Conservation (phyloP, 2,797 vertebrate genomes). For the Gymnothorax javanicus region DNA sequence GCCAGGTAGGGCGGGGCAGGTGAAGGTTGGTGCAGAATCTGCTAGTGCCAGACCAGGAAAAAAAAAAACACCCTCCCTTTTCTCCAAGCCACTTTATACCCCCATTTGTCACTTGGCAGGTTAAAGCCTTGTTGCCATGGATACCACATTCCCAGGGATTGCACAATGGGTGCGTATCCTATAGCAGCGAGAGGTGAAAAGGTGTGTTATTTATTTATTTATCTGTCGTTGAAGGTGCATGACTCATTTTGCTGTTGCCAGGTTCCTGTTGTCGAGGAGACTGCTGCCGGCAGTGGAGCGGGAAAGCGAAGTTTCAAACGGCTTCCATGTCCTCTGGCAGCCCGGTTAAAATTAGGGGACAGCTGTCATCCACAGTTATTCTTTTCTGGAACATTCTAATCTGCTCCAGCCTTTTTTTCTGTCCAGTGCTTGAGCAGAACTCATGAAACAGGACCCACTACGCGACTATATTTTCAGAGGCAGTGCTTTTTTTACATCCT, state of each 20-base stretch:
- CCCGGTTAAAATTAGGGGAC: slow-evolving; percentile 73
- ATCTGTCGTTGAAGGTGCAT: not conserved
- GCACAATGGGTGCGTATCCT: not conserved
- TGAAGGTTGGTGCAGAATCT: not conserved
- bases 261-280: slow-evolving; percentile 14
- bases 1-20: not conserved
- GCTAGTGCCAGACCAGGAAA: not conserved
- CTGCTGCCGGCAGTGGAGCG: not conserved
- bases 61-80: not conserved
- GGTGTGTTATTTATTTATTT: slow-evolving; percentile 1
- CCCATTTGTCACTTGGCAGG: slow-evolving; percentile 37
- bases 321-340: slow-evolving; percentile 54
- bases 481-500: not conserved
- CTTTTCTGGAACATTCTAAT: slow-evolving; percentile 68
- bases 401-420: not conserved
- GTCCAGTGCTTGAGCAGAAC: not conserved
- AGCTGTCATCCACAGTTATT: slow-evolving; percentile 71
- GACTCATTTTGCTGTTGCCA: slow-evolving; percentile 24
- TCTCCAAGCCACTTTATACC: not conserved
- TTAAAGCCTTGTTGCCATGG: slow-evolving; percentile 56
- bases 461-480: not conserved
- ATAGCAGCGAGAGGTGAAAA: slow-evolving; percentile 12
- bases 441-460: not conserved
- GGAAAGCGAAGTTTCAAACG: slow-evolving; percentile 15
- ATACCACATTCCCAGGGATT: slow-evolving; percentile 43